These are phyloP conservation scores for Pongo abelii DNA, from an alignment of 2,113 vertebrate species.

Conservation along the genomic window DNA sequence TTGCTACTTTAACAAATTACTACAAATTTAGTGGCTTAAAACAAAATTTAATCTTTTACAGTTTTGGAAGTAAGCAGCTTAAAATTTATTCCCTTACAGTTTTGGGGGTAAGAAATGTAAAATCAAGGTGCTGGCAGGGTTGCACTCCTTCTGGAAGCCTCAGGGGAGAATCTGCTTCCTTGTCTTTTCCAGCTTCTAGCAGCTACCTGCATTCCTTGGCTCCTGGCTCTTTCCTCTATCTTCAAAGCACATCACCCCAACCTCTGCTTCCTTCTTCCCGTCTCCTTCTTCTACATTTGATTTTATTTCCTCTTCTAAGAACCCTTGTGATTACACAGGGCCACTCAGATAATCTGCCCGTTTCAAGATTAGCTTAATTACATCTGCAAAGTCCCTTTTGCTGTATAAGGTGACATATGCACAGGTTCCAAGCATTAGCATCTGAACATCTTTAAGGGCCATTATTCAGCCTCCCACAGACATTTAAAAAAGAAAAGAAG, in stretches of 20 bases:
- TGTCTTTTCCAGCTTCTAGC: not conserved
- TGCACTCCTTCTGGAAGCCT: not conserved
- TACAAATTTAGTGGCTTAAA: not conserved
- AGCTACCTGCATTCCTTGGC: not conserved
- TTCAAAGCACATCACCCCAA: not conserved
- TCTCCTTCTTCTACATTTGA: not conserved
- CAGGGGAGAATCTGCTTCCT: not conserved
- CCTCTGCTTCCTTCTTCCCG: not conserved
- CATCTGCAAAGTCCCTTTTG: not conserved
- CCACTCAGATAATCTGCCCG: not conserved
- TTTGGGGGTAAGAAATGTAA: not conserved
- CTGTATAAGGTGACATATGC: not conserved
- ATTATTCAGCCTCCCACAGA: not conserved
- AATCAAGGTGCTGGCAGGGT: not conserved
- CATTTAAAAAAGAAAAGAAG: not conserved
- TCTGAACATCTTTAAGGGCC: not conserved
- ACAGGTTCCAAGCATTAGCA: not conserved
- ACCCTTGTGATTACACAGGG: not conserved
- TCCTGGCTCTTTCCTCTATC: not conserved
- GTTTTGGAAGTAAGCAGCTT: not conserved
- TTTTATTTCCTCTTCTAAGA: not conserved
- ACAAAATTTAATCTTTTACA: not conserved
- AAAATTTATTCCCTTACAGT: not conserved
- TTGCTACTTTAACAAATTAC: not conserved
- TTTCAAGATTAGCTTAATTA: not conserved